phyloP scores from a whole-genome alignment of 2,797 vertebrate species.

The Sebastes iracundus region DNA sequence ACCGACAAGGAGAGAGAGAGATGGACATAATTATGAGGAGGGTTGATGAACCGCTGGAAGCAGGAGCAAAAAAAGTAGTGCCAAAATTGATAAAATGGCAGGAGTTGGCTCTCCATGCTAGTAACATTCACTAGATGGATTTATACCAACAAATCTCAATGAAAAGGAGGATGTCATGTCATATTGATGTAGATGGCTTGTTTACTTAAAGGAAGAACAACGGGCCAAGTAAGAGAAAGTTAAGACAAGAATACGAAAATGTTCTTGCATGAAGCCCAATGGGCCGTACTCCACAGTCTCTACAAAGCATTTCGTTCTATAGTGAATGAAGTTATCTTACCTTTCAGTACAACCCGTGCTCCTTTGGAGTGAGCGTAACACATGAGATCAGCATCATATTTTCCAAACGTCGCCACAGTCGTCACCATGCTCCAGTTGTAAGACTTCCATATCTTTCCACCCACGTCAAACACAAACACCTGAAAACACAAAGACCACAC shows the following conservation, averaged over 20 bases:
- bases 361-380: conserved; percentile 92
- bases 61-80: background rate
- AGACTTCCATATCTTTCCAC: conserved; percentile 87
- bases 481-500: conserved; percentile 54
- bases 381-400: conserved; percentile 91
- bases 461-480: conserved; percentile 94
- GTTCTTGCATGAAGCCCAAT: background rate
- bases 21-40: background rate
- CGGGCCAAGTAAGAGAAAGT: too few species aligned
- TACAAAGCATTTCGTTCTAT: background rate
- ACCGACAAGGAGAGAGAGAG: conserved; percentile 1
- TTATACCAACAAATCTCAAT: background rate
- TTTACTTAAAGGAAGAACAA: background rate
- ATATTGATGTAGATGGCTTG: background rate
- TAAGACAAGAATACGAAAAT: too few species aligned
- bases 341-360: conserved; percentile 91
- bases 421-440: conserved; percentile 95
- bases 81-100: background rate
- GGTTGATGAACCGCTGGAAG: background rate
- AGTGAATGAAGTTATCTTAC: conserved; percentile 18
- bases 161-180: background rate
- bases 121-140: background rate
- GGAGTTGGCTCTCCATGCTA: background rate
- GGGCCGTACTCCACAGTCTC: background rate
- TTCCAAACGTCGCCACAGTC: conserved; percentile 90